Evolutionary conservation across 1,140 invertebrate species (phyloP).

Genomic region (Trichonephila inaurata): DNA sequence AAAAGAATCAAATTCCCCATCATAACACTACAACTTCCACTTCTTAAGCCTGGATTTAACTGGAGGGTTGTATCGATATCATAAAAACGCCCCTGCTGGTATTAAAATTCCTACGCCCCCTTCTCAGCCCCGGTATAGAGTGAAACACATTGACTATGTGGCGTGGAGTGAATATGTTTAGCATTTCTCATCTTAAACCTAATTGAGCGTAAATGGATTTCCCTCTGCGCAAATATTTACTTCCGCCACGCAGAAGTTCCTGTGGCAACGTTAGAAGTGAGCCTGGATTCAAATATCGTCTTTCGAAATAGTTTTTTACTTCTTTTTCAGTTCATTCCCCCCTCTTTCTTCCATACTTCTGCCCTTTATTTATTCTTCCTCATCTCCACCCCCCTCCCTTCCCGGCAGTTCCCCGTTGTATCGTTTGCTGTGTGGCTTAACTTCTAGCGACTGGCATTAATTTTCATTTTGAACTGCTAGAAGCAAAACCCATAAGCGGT

Average conservation of each 20-base stretch:
- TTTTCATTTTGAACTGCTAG: constrained; percentile 47
- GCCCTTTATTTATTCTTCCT: constrained; percentile 31
- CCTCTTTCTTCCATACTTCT: not conserved
- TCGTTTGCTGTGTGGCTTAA: constrained; percentile 43
- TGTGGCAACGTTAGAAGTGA: constrained; percentile 17
- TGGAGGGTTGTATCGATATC: constrained; percentile 11
- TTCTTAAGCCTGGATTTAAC: constrained; percentile 43
- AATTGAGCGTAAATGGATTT: constrained; percentile 48
- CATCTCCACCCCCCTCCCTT: not conserved
- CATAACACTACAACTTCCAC: constrained; percentile 17
- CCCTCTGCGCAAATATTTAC: constrained; percentile 38
- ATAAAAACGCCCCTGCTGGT: constrained; percentile 49
- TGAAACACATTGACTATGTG: not conserved
- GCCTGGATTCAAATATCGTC: constrained; percentile 33
- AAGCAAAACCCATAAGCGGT: not conserved
- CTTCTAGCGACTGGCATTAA: constrained; percentile 48
- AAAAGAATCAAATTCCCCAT: not conserved
- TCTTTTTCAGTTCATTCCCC: too few species aligned
- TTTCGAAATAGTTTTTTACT: not conserved
- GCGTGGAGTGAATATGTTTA: constrained; percentile 13
- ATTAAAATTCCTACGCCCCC: not conserved
- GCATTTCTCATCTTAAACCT: constrained; percentile 63
- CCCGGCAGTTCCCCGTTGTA: not conserved
- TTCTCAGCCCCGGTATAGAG: not conserved
- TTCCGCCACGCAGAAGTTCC: not conserved